These are phyloP conservation scores for Drosophila athabasca DNA, from an alignment of 1,140 invertebrate genomes.

Conservation along the genomic window DNA sequence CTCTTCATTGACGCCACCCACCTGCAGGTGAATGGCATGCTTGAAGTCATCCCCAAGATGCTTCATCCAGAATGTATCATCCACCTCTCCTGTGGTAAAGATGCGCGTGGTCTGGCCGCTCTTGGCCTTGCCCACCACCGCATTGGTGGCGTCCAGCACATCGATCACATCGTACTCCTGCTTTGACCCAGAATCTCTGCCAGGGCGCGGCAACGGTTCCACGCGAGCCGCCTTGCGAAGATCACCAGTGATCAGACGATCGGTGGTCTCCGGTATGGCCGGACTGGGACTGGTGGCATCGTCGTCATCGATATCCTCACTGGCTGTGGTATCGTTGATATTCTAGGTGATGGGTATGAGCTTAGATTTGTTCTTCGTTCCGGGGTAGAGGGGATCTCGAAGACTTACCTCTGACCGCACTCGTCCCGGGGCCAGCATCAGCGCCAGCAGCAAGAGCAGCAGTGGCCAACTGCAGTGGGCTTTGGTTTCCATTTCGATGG, in stretches of 20 bases:
- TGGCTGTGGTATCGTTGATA: constrained; percentile 17
- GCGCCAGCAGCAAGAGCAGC: constrained; percentile 31
- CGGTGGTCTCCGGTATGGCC: constrained; percentile 17
- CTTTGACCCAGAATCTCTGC: background rate
- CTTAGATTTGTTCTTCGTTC: too few species aligned
- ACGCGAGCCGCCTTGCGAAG: constrained; percentile 36
- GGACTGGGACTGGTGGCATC: constrained; percentile 16
- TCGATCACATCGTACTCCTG: constrained; percentile 61
- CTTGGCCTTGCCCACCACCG: constrained; percentile 35
- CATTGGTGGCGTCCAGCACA: constrained; percentile 48
- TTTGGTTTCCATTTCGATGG: constrained; percentile 41
- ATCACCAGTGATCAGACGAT: constrained; percentile 33
- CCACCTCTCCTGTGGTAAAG: constrained; percentile 69
- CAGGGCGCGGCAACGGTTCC: constrained; percentile 10
- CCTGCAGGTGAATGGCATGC: constrained; percentile 74
- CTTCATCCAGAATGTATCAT: constrained; percentile 74
- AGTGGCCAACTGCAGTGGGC: constrained; percentile 51
- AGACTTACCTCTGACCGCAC: constrained; percentile 35
- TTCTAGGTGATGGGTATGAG: background rate
- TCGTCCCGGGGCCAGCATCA: constrained; percentile 10
- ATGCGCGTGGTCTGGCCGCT: constrained; percentile 73
- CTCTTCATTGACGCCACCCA: constrained; percentile 65
- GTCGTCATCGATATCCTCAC: constrained; percentile 4
- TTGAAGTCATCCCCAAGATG: constrained; percentile 75
- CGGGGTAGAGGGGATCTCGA: background rate